A percentile compares a stretch with the other conserved stretches of the same genome.
These are phyloP conservation scores for Sinelater perroti DNA, from an alignment of 2,888 invertebrate genomes.

Conservation along the genomic window DNA sequence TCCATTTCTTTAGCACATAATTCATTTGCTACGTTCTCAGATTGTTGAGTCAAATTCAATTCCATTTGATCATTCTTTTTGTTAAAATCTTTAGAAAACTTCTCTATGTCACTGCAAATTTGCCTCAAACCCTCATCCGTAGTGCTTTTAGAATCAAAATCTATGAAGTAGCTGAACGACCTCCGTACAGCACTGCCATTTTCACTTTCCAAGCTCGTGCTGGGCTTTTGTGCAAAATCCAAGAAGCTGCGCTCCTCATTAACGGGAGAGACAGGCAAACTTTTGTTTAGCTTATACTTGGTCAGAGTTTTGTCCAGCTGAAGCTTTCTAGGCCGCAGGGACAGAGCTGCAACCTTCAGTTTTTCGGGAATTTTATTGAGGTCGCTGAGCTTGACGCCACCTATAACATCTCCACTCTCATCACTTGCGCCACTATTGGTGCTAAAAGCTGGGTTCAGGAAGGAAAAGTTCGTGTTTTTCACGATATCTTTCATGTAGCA, in stretches of 20 bases:
- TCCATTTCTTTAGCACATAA: no score
- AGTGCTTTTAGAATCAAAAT: conserved; percentile 64
- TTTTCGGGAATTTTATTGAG: conserved; percentile 50
- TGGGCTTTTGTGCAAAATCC: conserved; percentile 50
- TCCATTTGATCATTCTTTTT: conserved; percentile 55
- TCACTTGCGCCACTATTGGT: conserved; percentile 19
- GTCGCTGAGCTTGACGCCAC: conserved; percentile 47
- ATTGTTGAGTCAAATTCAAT: conserved; percentile 1
- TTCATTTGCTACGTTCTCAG: no score
- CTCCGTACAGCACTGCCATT: conserved; percentile 60
- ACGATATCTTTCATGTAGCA: conserved; percentile 58
- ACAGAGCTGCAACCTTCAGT: conserved; percentile 44
- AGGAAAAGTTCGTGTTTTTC: conserved; percentile 47
- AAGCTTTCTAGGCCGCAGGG: conserved; percentile 55
- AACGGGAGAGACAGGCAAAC: conserved; percentile 83
- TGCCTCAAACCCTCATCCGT: conserved; percentile 56
- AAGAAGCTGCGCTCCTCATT: conserved; percentile 71
- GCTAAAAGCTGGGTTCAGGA: conserved; percentile 24
- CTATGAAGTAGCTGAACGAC: conserved; percentile 73
- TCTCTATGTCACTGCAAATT: conserved; percentile 59
- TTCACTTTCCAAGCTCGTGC: background rate
- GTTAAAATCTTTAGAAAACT: conserved; percentile 56
- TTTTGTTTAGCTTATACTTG: conserved; percentile 67
- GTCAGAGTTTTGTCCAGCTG: conserved; percentile 56
- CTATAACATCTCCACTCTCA: conserved; percentile 35